Evolutionary conservation across 2,797 vertebrate genomes (phyloP).

Genomic region (Smutsia gigantea): DNA sequence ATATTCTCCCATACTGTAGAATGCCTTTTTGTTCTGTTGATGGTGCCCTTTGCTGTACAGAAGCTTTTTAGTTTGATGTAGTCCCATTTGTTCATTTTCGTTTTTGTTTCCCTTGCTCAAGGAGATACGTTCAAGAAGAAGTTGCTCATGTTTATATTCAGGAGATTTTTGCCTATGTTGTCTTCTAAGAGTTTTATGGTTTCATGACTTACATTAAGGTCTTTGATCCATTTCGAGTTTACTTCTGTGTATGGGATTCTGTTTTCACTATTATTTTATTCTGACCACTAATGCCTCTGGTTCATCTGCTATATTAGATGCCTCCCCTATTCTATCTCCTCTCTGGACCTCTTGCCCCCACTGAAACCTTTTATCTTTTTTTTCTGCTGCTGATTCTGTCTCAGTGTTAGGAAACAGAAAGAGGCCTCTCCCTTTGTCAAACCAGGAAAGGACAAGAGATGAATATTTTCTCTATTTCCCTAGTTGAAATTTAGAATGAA

Average conservation of each 20-base stretch:
- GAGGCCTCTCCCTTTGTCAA: background rate
- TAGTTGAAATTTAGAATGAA: conserved; percentile 12
- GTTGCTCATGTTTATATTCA: too few species aligned
- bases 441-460: background rate
- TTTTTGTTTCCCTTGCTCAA: too few species aligned
- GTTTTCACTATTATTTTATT: background rate
- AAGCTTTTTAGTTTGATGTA: too few species aligned
- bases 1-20: too few species aligned
- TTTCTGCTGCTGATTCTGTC: background rate
- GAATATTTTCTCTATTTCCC: background rate
- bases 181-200: too few species aligned
- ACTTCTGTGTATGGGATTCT: background rate
- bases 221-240: too few species aligned
- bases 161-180: too few species aligned
- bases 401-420: background rate
- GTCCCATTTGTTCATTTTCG: too few species aligned
- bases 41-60: too few species aligned
- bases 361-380: background rate
- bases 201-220: too few species aligned
- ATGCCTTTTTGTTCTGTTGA: too few species aligned
- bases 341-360: background rate
- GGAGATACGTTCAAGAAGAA: too few species aligned
- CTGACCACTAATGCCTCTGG: background rate
- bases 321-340: background rate
- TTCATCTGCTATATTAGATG: background rate